A percentile compares a stretch with the other conserved stretches of the same genome.
These are phyloP conservation scores for Ecliptopera silaceata DNA, from an alignment of 2,888 invertebrate genomes.

Conservation along the genomic window DNA sequence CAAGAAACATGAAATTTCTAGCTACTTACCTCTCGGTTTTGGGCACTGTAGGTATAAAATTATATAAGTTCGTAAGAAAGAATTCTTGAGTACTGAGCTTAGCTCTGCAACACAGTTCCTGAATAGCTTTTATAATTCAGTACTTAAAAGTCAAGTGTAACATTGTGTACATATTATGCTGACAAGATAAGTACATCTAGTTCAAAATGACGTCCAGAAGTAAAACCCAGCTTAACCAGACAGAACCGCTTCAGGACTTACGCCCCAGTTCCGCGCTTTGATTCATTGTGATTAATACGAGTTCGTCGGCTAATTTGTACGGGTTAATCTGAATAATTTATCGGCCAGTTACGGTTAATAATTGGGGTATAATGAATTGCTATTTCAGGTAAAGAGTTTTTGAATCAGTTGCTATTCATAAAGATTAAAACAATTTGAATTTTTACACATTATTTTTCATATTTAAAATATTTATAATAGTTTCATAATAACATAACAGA, in stretches of 20 bases:
- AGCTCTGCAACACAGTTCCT: too few relatives aligned
- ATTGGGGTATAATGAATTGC: constrained; percentile 45
- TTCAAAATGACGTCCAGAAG: constrained; percentile 3
- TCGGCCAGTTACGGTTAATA: constrained; percentile 51
- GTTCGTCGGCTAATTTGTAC: constrained; percentile 50
- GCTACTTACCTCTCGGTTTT: too few relatives aligned
- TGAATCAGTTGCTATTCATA: constrained; percentile 8
- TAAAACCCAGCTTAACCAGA: constrained; percentile 2
- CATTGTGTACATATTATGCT: too few relatives aligned
- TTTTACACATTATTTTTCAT: too few relatives aligned
- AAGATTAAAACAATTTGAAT: not conserved
- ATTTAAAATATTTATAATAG: too few relatives aligned
- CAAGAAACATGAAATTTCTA: too few relatives aligned
- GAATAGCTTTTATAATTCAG: too few relatives aligned
- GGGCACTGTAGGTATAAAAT: too few relatives aligned
- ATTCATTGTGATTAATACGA: constrained; percentile 59
- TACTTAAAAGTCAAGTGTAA: too few relatives aligned
- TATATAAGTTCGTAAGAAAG: too few relatives aligned
- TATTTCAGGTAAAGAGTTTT: constrained; percentile 30
- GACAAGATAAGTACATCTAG: not conserved
- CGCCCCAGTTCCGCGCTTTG: constrained; percentile 42
- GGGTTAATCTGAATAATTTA: constrained; percentile 48
- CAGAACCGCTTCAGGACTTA: constrained; percentile 21
- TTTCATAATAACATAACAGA: too few relatives aligned
- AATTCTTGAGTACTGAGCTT: too few relatives aligned